phyloP scores from a whole-genome alignment of 2,888 invertebrate genomes.

The Yponomeuta sedellus region DNA sequence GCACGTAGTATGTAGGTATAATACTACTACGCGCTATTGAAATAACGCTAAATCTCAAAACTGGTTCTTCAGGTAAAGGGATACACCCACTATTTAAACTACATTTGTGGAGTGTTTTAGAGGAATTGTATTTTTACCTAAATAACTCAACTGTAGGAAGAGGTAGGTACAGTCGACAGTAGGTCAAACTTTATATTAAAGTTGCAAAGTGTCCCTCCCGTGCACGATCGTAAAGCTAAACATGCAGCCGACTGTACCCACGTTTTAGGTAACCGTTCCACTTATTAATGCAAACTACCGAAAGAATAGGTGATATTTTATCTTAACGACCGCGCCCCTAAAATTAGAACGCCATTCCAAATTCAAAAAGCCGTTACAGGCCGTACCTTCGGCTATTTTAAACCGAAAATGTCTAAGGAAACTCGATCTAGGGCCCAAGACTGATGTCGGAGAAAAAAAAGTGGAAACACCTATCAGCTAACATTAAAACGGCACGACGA shows the following conservation, averaged over 20 bases:
- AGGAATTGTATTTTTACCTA: no score
- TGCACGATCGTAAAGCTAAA: no score
- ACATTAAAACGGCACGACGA: background rate
- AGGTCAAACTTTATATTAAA: no score
- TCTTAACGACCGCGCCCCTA: background rate
- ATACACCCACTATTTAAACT: no score
- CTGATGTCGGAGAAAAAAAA: slow-evolving; percentile 52
- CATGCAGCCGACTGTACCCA: background rate
- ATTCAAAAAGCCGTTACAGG: background rate
- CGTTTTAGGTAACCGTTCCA: background rate
- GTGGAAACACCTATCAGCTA: slow-evolving; percentile 18
- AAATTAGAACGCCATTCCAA: slow-evolving; percentile 2
- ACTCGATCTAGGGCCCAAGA: slow-evolving; percentile 39
- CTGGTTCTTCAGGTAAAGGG: no score
- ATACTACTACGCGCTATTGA: no score
- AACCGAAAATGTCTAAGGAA: slow-evolving; percentile 8
- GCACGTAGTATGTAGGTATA: no score
- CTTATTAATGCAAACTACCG: slow-evolving; percentile 6
- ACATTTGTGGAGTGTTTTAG: no score
- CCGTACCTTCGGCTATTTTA: background rate
- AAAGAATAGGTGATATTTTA: background rate
- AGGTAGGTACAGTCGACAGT: no score
- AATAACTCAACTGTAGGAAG: no score
- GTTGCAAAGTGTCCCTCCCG: no score
- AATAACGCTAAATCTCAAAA: no score